A percentile compares a stretch with the other conserved stretches of the same genome.
Conservation (phyloP, 2,888 invertebrate genomes). For the Hyposoter didymator region DNA sequence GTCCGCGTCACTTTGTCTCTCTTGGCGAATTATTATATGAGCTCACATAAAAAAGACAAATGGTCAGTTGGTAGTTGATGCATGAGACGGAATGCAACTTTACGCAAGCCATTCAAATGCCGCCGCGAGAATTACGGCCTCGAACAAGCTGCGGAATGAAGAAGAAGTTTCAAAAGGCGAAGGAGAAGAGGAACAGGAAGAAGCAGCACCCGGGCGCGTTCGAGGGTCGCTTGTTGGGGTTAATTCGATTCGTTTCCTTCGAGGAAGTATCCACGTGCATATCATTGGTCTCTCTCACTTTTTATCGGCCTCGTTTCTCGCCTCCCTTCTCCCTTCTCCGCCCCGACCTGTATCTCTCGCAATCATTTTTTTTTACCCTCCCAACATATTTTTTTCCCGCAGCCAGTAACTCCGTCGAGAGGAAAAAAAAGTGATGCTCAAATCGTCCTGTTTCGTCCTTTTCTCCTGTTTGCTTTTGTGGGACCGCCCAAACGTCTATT, state of each 20-base stretch:
- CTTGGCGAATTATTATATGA: constrained; percentile 1
- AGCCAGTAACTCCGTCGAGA: neutral
- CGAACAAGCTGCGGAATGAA: constrained; percentile 36
- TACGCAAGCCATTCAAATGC: constrained; percentile 64
- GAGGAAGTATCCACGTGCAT: constrained; percentile 51
- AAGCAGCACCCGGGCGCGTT: constrained; percentile 36
- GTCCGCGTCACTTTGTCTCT: neutral
- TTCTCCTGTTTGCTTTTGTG: neutral
- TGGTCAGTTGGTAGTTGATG: constrained; percentile 64
- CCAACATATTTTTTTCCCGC: neutral
- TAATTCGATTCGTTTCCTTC: constrained; percentile 71
- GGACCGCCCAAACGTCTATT: neutral
- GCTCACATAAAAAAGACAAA: constrained; percentile 63
- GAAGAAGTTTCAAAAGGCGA: constrained; percentile 16
- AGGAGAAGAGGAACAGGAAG: constrained; percentile 35
- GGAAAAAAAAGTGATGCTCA: neutral
- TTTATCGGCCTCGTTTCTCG: constrained; percentile 42
- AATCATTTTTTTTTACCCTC: neutral
- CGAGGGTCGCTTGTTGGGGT: constrained; percentile 61
- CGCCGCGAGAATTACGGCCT: constrained; percentile 38
- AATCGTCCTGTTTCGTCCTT: neutral
- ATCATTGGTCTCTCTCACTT: constrained; percentile 43
- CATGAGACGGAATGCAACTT: constrained; percentile 69
- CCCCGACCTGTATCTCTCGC: neutral
- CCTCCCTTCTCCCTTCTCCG: constrained; percentile 11